These are phyloP conservation scores for Oscheius myriophilus DNA, from an alignment of 2,888 invertebrate species.

Conservation along the genomic window DNA sequence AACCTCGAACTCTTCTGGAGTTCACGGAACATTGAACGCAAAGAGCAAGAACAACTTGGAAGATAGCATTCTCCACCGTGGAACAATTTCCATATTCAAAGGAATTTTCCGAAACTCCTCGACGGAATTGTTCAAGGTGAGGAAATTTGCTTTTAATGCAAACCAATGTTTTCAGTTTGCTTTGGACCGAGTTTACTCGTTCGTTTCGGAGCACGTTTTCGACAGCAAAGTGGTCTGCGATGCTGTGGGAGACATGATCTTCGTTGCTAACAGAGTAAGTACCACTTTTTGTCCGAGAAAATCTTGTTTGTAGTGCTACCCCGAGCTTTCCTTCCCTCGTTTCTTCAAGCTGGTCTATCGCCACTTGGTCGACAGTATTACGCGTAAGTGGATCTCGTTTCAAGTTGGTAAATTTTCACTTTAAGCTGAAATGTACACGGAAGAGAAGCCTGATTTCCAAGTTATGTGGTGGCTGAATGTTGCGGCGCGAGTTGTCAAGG, in stretches of 20 bases:
- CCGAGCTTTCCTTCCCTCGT: slow-evolving; percentile 57
- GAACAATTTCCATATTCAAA: slow-evolving; percentile 48
- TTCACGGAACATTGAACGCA: slow-evolving; percentile 39
- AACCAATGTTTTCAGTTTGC: slow-evolving; percentile 75
- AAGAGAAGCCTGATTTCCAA: slow-evolving; percentile 58
- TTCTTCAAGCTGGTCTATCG: slow-evolving; percentile 59
- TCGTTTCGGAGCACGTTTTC: slow-evolving; percentile 80
- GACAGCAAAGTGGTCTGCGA: slow-evolving; percentile 86
- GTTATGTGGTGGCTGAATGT: slow-evolving; percentile 67
- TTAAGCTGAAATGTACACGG: slow-evolving; percentile 44
- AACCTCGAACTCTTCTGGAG: slow-evolving; percentile 33
- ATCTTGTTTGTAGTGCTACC: slow-evolving; percentile 39
- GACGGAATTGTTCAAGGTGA: slow-evolving; percentile 37
- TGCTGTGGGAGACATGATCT: slow-evolving; percentile 81
- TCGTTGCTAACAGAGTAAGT: slow-evolving; percentile 74
- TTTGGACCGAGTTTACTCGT: slow-evolving; percentile 81
- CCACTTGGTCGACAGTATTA: slow-evolving; percentile 50
- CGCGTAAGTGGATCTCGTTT: slow-evolving; percentile 38
- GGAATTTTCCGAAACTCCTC: slow-evolving; percentile 49
- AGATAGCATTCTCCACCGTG: slow-evolving; percentile 45
- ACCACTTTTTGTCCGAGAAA: slow-evolving; percentile 32
- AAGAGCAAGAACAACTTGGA: slow-evolving; percentile 42
- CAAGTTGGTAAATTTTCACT: not conserved
- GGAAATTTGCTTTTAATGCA: not conserved
- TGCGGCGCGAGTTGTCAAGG: slow-evolving; percentile 76